Base-by-base conservation (phyloP, 2,797 vertebrate genomes). In the Miichthys miiuy region DNA sequence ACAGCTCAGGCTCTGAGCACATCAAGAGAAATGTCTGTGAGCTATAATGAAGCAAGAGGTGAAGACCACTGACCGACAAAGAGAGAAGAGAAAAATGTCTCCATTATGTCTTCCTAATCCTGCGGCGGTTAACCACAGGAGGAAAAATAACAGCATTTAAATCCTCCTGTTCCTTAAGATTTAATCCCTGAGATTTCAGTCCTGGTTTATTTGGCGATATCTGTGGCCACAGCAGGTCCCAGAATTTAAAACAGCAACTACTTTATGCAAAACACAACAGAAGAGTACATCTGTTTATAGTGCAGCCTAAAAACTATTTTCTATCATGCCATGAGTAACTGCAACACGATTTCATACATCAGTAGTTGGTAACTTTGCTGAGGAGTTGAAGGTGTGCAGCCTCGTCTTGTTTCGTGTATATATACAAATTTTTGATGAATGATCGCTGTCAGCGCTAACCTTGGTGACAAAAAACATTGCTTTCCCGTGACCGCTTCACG, bases 11-110 rank as follows among this genome's bases (percentile, higher is more conserved):
- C n/a, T 56, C 50, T n/a, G 61, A 74, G 46, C 63, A 47, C 50
- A 62, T 60, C 44, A 23, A 60, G 41, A 78, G 27, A 71, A 70
- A 69, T 63, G 12, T 64, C 44, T 48, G 18, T 14, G 14, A 55
- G 50, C 47, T 6, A 76, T 68, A 44, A 70, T 48, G n/a, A 79
- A 71, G 48, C 62, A 27, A 42, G 61, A 66, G 65, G 30, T 86
- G 64, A 69, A 51, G 21, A 77, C 69, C 54, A n/a, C 67, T 42
- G 5, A 21, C 51, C 42, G 57, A 66, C 16, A 16, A 52, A 50
- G 23, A 21, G 17, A 50, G 9, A 13, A 64, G 10, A 13, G 0
- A 5, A 72, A 69, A 63, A 25, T 65, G 27, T 55, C 63, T 64
- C 18, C n/a, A 10, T 27, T 2, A 14, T 34, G 16, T 30, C 34